Evolutionary conservation across 2,888 invertebrate species (phyloP), one percentile per base, ranked within the genome.

Genomic region (Clistopyga incitator): DNA sequence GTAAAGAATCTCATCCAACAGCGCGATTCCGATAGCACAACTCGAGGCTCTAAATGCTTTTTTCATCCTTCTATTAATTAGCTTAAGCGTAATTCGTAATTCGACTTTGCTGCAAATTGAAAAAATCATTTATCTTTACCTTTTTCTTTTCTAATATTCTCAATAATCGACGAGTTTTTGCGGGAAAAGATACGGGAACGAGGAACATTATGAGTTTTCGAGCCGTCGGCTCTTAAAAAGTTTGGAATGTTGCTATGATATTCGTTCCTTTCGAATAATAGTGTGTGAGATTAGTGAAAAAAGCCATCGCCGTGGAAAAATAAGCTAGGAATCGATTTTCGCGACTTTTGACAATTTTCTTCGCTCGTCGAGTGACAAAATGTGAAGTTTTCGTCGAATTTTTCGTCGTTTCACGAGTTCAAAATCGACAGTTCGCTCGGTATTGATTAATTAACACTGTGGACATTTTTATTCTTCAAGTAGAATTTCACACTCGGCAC

Each of bases 201-300:
- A 84, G 87, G 87, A 87, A 87, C 86, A 86, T 82, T 86, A 84
- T 81, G 85, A 82, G 84, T 83, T 78, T 64, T 52, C 47, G 85
- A 82, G 84, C 87, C 87, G 78, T 76, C 85, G 84, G 87, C 85
- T 83, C 85, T 86, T 89, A 87, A 90, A 81, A 89, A 85, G 86
- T 90, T 90, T 92, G 92, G 92, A 92, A 92, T 92, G 92, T 91
- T 91, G 88, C 86, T 88, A 84, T 76, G 82, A 81, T 81, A 80
- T 86, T 86, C 78, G 79, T 86, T 84, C 81, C 76, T 84, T 82
- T 72, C 74, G 81, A 72, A 74, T 76, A 38, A 77, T 47, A 18
- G 34, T 78, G 68, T 78, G 68, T 64, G 54, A 59, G 54, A 59
- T 72, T 79, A 56, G 34, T 18, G 78, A 50, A 74, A 54, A 54